Base-by-base conservation (phyloP, 2,888 invertebrate genomes). In the Siphlonurus alternatus region DNA sequence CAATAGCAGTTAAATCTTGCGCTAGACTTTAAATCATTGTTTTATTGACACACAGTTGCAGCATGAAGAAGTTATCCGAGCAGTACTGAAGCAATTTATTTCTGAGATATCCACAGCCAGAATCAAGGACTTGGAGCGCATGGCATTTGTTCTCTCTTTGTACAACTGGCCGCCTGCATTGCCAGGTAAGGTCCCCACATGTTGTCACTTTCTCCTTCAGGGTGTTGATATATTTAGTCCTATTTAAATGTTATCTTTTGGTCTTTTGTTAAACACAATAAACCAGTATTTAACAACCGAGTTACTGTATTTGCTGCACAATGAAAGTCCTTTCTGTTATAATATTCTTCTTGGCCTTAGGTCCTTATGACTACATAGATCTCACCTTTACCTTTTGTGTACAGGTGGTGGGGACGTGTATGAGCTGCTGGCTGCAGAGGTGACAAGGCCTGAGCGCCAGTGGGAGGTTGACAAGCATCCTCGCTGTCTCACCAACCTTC, bases 101-200 rank as follows among this genome's bases (percentile, higher is more conserved):
- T 69, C 73, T 1, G 74, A 81, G 25, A 71, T 87, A 0, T 67
- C 76, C 1, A 62, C 71, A 2, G 73, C 80, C 0, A 80, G 89
- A 66, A 61, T 89, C 0, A 91, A 91, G 75, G 90, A 91, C 71
- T 75, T 90, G 25, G 90, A 90, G 74, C 80, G 89, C 69, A 74
- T 89, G 7, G 74, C 83, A 2, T 78, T 86, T 66, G 79, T 80
- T 0, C 79, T 83, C 70, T 80, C 81, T 1, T 79, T 83, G 71
- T 86, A 85, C 68, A 81, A 85, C 72, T 79, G 78, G 64, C 73
- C 75, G 65, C 83, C 83, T 18, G 69, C 77, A 62, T 38, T 38
- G 59, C 51, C 2, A 38, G 23, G 22, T 59, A 51, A 20, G 24
- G 59, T 23, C 51, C 59, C 19, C 59, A 59, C 23, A 59, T 38